Evolutionary conservation across 2,113 vertebrate species (phyloP), one percentile per base, ranked within the genome.

Genomic region (Cyprinodon tularosa): DNA sequence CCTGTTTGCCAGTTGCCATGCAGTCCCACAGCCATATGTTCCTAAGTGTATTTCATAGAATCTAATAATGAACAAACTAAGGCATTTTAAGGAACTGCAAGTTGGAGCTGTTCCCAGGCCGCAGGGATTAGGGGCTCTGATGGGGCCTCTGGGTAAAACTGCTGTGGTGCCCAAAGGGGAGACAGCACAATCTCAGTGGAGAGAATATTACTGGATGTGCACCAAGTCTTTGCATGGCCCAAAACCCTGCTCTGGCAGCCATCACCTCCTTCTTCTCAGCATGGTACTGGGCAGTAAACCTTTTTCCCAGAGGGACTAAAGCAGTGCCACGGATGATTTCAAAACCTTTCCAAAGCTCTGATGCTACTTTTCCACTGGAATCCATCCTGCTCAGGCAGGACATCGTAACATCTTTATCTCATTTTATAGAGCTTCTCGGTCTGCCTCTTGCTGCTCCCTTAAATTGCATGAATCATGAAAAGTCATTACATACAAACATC

Each of bases 1-100:
- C 82, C 79, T 81, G 74, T 88, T 89, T 84, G 85, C 90, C 86
- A 82, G 84, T 90, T 84, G 87, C 88, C 85, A 79, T 88, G 76
- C 84, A 88, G 88, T 88, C 53, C 83, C 77, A 80, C 20, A 57
- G 9, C 75, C 81, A 80, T 85, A 83, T 48, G 50, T 66, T 79
- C 70, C 77, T 65, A 37, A 81, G 78, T 62, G 74, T 83, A 86
- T 89, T 86, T 91, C 86, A 90, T 86, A 65, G 87, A 77, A 78
- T 89, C 70, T 87, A 87, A 86, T 91, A 88, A 86, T 78, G 72
- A 77, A 86, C 64, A 66, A 85, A 75, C 76, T 66, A 68, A 81
- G 82, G 72, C 77, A 40, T 86, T 89, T 88, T 74, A 86, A 86
- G 62, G 39, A 78, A 84, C 85, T 79, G 66, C 22, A 40, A 63